Conservation (phyloP, 2,113 vertebrate species). For the Rhinolophus ferrumequinum region DNA sequence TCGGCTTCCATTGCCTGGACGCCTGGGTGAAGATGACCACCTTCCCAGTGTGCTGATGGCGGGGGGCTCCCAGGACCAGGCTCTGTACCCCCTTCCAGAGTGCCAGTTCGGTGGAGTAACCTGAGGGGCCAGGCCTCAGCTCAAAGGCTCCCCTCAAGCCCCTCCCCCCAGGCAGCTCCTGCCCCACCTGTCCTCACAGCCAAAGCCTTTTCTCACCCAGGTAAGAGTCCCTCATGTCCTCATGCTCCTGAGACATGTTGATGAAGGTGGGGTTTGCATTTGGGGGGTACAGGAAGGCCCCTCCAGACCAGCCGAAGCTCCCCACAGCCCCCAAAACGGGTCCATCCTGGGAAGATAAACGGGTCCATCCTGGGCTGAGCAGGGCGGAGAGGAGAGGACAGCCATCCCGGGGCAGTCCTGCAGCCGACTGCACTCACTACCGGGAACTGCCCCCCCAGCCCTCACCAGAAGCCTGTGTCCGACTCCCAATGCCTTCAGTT, state of each 20-base stretch:
- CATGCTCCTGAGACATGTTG: conserved; percentile 51
- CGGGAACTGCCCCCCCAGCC: not conserved
- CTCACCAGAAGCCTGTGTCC: not conserved
- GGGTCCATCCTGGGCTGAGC: not conserved
- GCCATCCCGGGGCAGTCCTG: not conserved
- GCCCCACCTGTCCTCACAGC: not conserved
- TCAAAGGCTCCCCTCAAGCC: not conserved
- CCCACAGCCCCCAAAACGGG: conserved; percentile 75
- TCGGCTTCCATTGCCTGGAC: not conserved
- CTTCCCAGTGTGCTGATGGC: conserved; percentile 73
- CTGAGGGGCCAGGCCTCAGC: conserved; percentile 11
- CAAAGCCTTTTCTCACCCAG: conserved; percentile 69
- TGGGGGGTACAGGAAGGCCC: conserved; percentile 59
- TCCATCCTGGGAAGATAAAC: conserved; percentile 62
- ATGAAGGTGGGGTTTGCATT: conserved; percentile 38
- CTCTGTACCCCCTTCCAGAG: conserved; percentile 47
- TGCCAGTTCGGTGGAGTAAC: conserved; percentile 72
- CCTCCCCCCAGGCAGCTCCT: not conserved
- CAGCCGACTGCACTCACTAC: accelerated
- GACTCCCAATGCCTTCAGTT: not conserved
- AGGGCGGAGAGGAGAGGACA: not conserved
- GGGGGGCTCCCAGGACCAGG: conserved; percentile 80
- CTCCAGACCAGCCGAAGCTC: conserved; percentile 79
- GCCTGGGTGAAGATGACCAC: conserved; percentile 63
- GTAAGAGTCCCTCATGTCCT: conserved; percentile 74